These are phyloP conservation scores for Furnarius figulus DNA, from an alignment of 2,113 vertebrate genomes.

Conservation along the genomic window DNA sequence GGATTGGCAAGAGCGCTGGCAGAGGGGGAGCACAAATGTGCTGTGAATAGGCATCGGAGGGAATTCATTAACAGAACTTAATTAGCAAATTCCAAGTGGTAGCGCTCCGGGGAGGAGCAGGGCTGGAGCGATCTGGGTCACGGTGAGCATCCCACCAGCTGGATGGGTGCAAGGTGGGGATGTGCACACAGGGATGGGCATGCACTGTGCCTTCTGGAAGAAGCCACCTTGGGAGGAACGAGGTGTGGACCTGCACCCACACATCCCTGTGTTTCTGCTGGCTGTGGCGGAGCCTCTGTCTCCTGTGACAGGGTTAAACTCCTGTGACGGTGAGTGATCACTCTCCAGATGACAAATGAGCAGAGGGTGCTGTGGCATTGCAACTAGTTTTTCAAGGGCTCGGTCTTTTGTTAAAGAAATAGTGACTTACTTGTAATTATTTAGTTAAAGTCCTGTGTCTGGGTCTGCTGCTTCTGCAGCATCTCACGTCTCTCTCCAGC, in stretches of 20 bases:
- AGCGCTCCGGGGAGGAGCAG: neutral
- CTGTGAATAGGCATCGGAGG: neutral
- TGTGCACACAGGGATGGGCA: fast-evolving
- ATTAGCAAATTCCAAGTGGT: slow-evolving; percentile 16
- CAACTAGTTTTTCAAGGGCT: slow-evolving; percentile 27
- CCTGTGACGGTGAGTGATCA: neutral
- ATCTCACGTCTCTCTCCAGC: fast-evolving
- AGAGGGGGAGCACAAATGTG: neutral
- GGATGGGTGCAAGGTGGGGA: fast-evolving
- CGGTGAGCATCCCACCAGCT: neutral
- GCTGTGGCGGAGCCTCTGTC: neutral
- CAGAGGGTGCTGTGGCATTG: neutral
- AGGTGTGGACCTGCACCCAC: neutral
- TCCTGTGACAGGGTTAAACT: slow-evolving; percentile 1
- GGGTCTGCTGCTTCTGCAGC: neutral
- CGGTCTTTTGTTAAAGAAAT: neutral
- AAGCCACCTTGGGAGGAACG: neutral
- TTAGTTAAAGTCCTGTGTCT: neutral
- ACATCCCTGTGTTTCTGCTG: fast-evolving
- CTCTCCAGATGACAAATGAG: slow-evolving; percentile 3
- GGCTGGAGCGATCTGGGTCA: neutral
- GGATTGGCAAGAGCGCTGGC: neutral
- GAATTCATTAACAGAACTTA: slow-evolving; percentile 16
- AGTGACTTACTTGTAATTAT: neutral
- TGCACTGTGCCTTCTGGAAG: neutral